Base-by-base conservation (phyloP, 2,113 vertebrate genomes). In the Dunckerocampus dactyliophorus region DNA sequence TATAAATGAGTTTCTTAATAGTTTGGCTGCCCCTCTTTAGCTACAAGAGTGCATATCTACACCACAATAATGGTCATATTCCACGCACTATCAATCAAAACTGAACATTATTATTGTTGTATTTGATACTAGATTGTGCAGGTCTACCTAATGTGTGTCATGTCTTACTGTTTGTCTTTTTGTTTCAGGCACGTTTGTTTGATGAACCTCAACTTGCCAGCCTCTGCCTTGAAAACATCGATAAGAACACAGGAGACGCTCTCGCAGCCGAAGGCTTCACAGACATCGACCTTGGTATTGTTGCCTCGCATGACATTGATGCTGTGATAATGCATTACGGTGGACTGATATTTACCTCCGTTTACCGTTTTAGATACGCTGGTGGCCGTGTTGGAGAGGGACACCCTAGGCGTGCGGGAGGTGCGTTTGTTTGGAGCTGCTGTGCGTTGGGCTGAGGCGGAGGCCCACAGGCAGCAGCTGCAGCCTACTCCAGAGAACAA, bases 161-260 rank as follows among this genome's bases (percentile, higher is more conserved):
- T 8, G 7, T 34, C 31, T 34, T 34, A 34, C 31, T 14, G 11
- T 12, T 2, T 19, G 1, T 39, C 59, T 63, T 63, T 4, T 58
- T 59, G 11, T 81, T 57, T 34, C 48, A 98, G 96, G 96, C 96
- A 0, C 91, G 96, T 3, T 91, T 98, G 21, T 98, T 98, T 42
- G 96, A 98, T 19, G 96, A 98, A 71, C 96, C 96, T 0, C 96
- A 98, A 88, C 90, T 98, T 69, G 96, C 96, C 74, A 98, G 96
- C 83, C 90, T 98, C 54, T 98, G 96, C 74, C 87, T 98, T 31
- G 96, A 98, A 85, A 98, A 95, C 83, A 98, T 98, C 1, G 96
- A 98, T 77, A 98, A 98, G 84, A 96, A 98, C 87, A 98, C 96
- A 0, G 93, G 94, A 0, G 95, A 98, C 0, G 95, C 96, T 72